These are phyloP conservation scores for Oryzias dopingdopingensis DNA, from an alignment of 2,797 vertebrate species.

Conservation along the genomic window DNA sequence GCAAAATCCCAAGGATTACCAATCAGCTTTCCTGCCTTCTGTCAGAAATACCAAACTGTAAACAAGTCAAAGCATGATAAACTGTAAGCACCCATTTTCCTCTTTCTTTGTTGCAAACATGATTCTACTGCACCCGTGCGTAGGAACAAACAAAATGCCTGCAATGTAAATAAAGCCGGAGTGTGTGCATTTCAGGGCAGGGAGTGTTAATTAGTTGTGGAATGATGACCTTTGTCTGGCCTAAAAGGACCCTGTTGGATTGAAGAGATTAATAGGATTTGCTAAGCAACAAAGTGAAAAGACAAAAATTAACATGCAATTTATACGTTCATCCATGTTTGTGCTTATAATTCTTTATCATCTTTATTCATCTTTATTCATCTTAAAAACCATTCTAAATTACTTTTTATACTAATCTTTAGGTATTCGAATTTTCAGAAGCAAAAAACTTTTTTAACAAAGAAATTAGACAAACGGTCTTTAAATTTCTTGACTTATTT, in stretches of 20 bases:
- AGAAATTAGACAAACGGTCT: no score
- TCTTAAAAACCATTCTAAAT: no score
- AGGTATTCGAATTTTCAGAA: no score
- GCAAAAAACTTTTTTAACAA: no score
- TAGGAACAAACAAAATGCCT: conserved; percentile 22
- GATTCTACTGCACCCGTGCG: conserved; percentile 28
- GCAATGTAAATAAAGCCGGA: conserved; percentile 18
- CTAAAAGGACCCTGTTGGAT: conserved; percentile 57
- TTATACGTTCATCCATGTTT: no score
- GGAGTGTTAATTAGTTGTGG: conserved; percentile 64
- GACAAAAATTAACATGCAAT: conserved; percentile 34
- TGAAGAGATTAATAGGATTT: conserved; percentile 66
- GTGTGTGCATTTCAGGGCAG: conserved; percentile 15
- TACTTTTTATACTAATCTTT: no score
- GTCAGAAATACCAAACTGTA: conserved; percentile 63
- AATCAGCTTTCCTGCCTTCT: conserved; percentile 47
- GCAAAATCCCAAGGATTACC: conserved; percentile 68
- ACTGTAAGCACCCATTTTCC: conserved; percentile 52
- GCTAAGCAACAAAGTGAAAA: conserved; percentile 58
- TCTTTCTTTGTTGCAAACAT: conserved; percentile 25
- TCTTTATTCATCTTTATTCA: no score
- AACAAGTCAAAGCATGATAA: conserved; percentile 70
- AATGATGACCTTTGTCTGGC: conserved; percentile 68
- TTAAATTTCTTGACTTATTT: no score
- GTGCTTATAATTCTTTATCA: no score